These are phyloP conservation scores for Napeogenes sylphis DNA, from an alignment of 2,888 invertebrate genomes.

Conservation along the genomic window DNA sequence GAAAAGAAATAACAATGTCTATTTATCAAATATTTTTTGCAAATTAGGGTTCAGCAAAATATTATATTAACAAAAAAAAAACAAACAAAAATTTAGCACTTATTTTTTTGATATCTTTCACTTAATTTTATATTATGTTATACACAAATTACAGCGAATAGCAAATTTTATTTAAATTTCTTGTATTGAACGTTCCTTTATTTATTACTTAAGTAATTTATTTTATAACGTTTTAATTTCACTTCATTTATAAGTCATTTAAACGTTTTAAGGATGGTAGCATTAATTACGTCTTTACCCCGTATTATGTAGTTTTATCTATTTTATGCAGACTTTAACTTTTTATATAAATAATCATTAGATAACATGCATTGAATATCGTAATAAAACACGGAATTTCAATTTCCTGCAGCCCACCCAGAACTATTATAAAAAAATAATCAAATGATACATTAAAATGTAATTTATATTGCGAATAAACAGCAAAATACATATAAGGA, in stretches of 20 bases:
- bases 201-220: no score
- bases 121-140: no score
- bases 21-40: slow-evolving; percentile 16
- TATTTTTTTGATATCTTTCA: neutral
- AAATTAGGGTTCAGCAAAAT: slow-evolving; percentile 22
- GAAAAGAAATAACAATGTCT: slow-evolving; percentile 41
- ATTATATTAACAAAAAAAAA: neutral
- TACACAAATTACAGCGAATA: no score
- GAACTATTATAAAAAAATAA: slow-evolving; percentile 2
- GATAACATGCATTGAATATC: neutral
- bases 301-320: no score
- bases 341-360: neutral
- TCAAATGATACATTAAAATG: slow-evolving; percentile 7
- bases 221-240: no score
- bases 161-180: no score
- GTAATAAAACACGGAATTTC: neutral
- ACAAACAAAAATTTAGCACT: neutral
- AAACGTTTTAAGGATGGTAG: no score
- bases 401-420: slow-evolving; percentile 1
- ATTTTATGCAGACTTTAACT: no score
- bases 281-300: no score
- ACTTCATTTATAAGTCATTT: no score
- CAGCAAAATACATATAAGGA: slow-evolving; percentile 16
- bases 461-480: slow-evolving; percentile 5
- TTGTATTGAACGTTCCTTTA: no score